Conservation (phyloP, 2,797 vertebrate genomes). For the Hydrophis major region DNA sequence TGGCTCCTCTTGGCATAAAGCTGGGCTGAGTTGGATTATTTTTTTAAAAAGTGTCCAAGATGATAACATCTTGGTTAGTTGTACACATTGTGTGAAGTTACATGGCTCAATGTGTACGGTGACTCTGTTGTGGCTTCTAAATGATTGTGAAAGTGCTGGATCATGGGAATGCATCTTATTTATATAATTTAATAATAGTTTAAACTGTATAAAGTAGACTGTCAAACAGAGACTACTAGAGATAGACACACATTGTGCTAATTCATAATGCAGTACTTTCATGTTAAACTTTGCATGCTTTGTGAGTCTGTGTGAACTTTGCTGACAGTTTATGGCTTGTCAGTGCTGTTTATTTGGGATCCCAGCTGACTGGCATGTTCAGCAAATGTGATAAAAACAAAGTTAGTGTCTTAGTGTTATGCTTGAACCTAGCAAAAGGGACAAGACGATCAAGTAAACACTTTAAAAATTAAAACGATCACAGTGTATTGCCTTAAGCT, state of each 20-base stretch:
- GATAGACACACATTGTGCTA: not conserved
- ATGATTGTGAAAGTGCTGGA: not conserved
- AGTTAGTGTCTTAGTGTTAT: not conserved
- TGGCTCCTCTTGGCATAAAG: not conserved
- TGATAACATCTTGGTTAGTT: not conserved
- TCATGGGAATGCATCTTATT: not conserved
- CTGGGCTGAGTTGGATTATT: not conserved
- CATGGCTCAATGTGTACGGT: not conserved
- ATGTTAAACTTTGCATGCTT: not conserved
- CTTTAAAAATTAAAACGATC: not conserved
- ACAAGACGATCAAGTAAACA: not conserved
- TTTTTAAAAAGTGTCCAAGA: rapidly evolving
- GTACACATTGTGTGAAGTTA: not conserved
- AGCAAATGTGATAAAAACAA: not conserved
- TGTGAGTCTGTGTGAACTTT: not conserved
- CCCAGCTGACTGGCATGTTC: not conserved
- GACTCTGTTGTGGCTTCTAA: not conserved
- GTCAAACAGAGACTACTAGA: not conserved
- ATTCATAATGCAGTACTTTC: not conserved
- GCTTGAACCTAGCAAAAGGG: not conserved
- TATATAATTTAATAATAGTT: not conserved
- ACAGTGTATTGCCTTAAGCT: not conserved
- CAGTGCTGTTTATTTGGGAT: not conserved
- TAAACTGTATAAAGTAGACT: not conserved
- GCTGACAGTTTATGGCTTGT: not conserved